phyloP scores from a whole-genome alignment of 2,113 vertebrate genomes.

The Aptenodytes patagonicus region DNA sequence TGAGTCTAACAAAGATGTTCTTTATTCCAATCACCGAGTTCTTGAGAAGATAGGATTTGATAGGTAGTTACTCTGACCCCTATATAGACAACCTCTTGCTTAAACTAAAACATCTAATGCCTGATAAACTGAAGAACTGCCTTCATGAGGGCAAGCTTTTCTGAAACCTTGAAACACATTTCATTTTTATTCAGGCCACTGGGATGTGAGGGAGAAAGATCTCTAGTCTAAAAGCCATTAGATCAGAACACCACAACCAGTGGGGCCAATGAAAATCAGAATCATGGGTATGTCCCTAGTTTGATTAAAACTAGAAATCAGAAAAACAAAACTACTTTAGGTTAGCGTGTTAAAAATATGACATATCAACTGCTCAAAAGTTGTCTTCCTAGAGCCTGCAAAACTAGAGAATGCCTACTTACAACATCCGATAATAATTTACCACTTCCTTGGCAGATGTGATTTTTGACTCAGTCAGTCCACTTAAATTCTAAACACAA shows the following conservation, averaged over 20 bases:
- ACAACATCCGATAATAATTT: neutral
- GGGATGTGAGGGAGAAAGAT: neutral
- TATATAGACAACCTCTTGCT: neutral
- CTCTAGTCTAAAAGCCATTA: neutral
- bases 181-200: neutral
- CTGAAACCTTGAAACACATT: neutral
- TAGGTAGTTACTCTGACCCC: neutral
- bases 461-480: neutral
- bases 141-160: neutral
- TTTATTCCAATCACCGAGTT: neutral
- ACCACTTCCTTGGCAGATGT: neutral
- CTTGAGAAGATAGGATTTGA: neutral
- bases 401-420: neutral
- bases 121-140: neutral
- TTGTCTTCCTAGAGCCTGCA: neutral
- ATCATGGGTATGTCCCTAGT: rapidly evolving
- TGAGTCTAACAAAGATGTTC: neutral
- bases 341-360: neutral
- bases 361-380: neutral
- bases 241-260: neutral
- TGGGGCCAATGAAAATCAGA: neutral
- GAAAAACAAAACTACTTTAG: neutral
- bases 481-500: neutral
- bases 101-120: neutral
- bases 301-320: neutral